These are phyloP conservation scores for Callipepla californica DNA, from an alignment of 2,113 vertebrate species.

Conservation along the genomic window DNA sequence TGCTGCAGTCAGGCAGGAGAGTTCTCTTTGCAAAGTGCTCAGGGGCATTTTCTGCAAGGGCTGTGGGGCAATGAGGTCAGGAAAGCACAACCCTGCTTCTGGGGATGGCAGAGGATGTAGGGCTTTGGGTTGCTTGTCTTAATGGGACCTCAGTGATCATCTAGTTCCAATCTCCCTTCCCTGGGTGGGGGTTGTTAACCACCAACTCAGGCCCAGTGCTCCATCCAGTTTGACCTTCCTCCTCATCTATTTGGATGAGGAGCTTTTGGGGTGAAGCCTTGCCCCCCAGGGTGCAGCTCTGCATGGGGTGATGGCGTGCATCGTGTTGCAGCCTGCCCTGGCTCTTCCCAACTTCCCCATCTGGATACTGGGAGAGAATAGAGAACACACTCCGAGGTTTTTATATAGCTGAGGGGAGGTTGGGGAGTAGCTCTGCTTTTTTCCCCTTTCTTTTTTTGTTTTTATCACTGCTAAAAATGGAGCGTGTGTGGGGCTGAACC, in stretches of 20 bases:
- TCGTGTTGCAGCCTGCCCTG: background rate
- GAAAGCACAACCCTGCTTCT: background rate
- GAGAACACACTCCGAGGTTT: background rate
- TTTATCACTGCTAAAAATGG: background rate
- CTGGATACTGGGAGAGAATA: background rate
- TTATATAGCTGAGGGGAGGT: background rate
- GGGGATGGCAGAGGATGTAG: background rate
- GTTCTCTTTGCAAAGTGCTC: rapidly evolving
- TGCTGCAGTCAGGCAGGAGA: background rate
- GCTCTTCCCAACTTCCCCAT: background rate
- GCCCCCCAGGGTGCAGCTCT: background rate
- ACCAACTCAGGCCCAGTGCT: too few relatives aligned
- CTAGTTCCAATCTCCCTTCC: too few relatives aligned
- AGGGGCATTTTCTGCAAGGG: background rate
- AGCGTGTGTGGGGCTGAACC: background rate
- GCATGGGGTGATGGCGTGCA: rapidly evolving
- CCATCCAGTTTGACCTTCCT: too few relatives aligned
- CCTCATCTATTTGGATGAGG: background rate
- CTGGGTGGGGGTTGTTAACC: too few relatives aligned
- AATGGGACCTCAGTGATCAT: too few relatives aligned
- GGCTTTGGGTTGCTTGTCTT: background rate
- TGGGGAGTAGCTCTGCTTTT: background rate
- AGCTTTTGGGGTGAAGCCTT: rapidly evolving
- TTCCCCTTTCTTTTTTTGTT: too few relatives aligned
- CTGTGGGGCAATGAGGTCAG: background rate